phyloP scores from a whole-genome alignment of 2,797 vertebrate species.

The Tolypeutes matacus region DNA sequence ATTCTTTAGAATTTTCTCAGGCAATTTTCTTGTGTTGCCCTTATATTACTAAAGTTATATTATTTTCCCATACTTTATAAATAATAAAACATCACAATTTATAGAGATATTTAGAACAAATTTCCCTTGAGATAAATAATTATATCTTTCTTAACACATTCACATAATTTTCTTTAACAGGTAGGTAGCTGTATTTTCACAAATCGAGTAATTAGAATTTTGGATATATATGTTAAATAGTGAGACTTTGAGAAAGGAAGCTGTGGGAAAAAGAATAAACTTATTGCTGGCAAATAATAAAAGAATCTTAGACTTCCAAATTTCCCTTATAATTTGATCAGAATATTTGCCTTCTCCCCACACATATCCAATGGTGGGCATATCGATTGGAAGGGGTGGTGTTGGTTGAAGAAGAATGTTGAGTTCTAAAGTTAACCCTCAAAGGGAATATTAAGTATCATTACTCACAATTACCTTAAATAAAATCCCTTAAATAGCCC shows the following conservation, averaged over 20 bases:
- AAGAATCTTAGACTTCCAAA: neutral
- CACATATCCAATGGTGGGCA: neutral
- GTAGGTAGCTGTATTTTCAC: neutral
- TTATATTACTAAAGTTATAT: neutral
- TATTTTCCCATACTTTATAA: neutral
- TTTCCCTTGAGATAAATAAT: slow-evolving; percentile 8
- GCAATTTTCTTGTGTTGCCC: neutral
- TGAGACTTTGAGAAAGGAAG: neutral
- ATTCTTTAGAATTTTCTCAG: slow-evolving; percentile 21
- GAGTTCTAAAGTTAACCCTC: neutral
- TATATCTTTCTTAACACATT: too few relatives aligned
- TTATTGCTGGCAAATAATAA: neutral
- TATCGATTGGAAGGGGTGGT: neutral
- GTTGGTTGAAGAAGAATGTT: neutral
- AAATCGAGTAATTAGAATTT: slow-evolving; percentile 13
- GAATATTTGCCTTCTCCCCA: neutral
- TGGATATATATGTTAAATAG: neutral
- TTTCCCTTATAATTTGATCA: neutral
- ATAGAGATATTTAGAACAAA: slow-evolving; percentile 22
- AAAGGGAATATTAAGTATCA: neutral
- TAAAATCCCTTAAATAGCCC: neutral
- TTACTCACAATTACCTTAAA: neutral
- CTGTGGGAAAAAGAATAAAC: neutral
- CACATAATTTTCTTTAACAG: neutral
- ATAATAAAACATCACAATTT: slow-evolving; percentile 30